Evolutionary conservation across 2,888 invertebrate genomes (phyloP).

Genomic region (Troides oblongomaculatus): DNA sequence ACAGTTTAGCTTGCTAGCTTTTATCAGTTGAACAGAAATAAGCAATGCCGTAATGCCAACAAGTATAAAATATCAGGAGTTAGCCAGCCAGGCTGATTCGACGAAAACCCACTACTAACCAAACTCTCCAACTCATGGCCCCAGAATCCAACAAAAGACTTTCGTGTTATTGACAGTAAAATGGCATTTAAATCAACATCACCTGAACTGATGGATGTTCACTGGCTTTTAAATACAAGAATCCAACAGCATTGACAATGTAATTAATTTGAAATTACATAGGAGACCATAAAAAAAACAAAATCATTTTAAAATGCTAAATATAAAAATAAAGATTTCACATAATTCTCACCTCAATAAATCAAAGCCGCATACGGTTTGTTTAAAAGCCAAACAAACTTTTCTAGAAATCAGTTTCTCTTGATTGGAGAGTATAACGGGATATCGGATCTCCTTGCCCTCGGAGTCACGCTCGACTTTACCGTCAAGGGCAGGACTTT

Average conservation of each 20-base stretch:
- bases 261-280: not conserved
- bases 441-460: slow-evolving; percentile 98
- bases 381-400: slow-evolving; percentile 97
- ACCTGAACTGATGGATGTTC: too few species aligned
- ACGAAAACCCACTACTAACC: too few species aligned
- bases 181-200: not conserved
- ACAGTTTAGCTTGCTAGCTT: too few species aligned
- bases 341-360: slow-evolving; percentile 83
- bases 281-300: too few species aligned
- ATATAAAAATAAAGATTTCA: not conserved
- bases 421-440: slow-evolving; percentile 97
- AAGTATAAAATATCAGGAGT: too few species aligned
- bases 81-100: too few species aligned
- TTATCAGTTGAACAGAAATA: too few species aligned
- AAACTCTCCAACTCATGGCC: too few species aligned
- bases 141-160: too few species aligned
- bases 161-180: too few species aligned
- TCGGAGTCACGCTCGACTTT: slow-evolving; percentile 99
- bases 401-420: slow-evolving; percentile 99
- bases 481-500: slow-evolving; percentile 98
- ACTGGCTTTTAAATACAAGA: not conserved
- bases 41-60: too few species aligned
- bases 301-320: too few species aligned
- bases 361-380: slow-evolving; percentile 99
- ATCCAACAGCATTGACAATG: not conserved